Evolutionary conservation across 2,113 vertebrate genomes (phyloP).

Genomic region (Silurus glanis): DNA sequence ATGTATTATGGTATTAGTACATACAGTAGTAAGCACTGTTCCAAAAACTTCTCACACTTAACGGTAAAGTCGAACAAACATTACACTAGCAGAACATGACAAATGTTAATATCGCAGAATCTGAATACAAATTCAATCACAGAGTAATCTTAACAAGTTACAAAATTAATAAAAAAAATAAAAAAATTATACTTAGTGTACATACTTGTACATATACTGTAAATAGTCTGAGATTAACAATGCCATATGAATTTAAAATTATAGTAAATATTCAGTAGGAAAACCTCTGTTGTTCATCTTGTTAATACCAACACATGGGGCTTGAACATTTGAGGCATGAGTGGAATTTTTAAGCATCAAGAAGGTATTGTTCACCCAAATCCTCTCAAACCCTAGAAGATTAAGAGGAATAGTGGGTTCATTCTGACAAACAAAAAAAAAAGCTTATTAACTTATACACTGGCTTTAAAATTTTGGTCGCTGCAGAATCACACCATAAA

Average conservation of each 20-base stretch:
- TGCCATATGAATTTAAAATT: not conserved
- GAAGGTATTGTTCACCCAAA: conserved; percentile 29
- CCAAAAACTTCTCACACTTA: not conserved
- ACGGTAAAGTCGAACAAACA: not conserved
- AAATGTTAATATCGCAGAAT: not conserved
- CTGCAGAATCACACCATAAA: not conserved
- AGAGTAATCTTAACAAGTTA: not conserved
- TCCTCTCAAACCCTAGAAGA: conserved; percentile 23
- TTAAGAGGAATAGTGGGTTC: conserved; percentile 13
- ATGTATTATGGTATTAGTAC: not conserved
- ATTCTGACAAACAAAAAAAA: conserved; percentile 14
- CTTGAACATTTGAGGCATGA: conserved; percentile 20
- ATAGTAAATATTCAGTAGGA: not conserved
- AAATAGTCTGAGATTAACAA: not conserved
- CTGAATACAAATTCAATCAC: not conserved
- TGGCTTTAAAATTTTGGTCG: not conserved
- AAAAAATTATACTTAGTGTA: not conserved
- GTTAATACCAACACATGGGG: not conserved
- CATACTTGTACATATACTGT: not conserved
- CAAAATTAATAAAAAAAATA: not conserved
- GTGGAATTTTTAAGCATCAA: conserved; percentile 12
- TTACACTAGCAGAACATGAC: not conserved
- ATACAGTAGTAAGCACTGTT: not conserved
- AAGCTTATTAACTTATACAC: conserved; percentile 5
- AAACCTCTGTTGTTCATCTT: not conserved